Evolutionary conservation across 2,888 invertebrate species (phyloP).

Genomic region (Rhodophaea formosa): DNA sequence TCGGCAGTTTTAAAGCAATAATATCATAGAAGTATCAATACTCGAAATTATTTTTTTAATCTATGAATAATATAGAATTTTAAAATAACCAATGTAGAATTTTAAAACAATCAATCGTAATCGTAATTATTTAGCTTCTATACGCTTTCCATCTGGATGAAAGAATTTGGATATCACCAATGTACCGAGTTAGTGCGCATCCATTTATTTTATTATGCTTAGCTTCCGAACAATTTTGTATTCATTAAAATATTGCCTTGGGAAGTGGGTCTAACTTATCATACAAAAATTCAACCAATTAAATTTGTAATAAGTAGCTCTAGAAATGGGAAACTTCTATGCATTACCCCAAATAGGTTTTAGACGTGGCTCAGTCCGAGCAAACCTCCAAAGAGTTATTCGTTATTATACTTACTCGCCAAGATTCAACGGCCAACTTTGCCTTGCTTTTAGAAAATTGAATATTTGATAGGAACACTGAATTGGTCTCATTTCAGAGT

Average conservation of each 20-base stretch:
- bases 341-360: slow-evolving; percentile 23
- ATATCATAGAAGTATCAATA: too few species aligned
- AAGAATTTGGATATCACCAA: too few species aligned
- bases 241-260: not conserved
- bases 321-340: slow-evolving; percentile 2
- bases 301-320: not conserved
- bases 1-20: too few species aligned
- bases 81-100: too few species aligned
- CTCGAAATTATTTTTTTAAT: too few species aligned
- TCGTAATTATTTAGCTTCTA: too few species aligned
- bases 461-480: slow-evolving; percentile 13
- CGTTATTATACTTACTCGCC: slow-evolving; percentile 21
- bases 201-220: too few species aligned
- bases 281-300: not conserved
- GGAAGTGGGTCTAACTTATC: not conserved
- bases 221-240: too few species aligned
- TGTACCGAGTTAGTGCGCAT: too few species aligned
- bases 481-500: not conserved
- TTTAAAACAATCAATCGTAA: too few species aligned
- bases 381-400: slow-evolving; percentile 19
- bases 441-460: slow-evolving; percentile 8
- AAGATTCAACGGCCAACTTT: slow-evolving; percentile 8
- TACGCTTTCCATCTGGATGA: too few species aligned
- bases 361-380: not conserved
- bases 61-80: too few species aligned